Evolutionary conservation across 2,888 invertebrate species (phyloP).

Genomic region (Chironomus riparius): DNA sequence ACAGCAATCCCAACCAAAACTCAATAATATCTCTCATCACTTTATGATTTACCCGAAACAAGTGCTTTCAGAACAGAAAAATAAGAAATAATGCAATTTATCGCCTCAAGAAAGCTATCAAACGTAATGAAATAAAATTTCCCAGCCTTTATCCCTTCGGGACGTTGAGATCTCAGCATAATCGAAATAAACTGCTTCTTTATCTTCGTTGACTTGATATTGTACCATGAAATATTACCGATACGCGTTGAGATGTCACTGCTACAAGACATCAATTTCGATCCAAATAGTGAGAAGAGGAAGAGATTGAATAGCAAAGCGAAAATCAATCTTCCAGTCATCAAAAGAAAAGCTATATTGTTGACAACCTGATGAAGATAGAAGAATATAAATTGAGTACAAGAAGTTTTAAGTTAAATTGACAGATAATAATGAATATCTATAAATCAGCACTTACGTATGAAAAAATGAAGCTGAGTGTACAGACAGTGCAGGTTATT

Average conservation of each 20-base stretch:
- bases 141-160: background rate
- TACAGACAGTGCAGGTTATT: too few relatives aligned
- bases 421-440: too few relatives aligned
- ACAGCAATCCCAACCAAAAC: too few relatives aligned
- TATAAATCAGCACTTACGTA: too few relatives aligned
- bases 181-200: background rate
- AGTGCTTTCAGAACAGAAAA: background rate
- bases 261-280: background rate
- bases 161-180: background rate
- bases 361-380: background rate
- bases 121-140: background rate
- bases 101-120: background rate
- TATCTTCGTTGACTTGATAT: background rate
- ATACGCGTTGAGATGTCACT: background rate
- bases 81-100: background rate
- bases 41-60: background rate
- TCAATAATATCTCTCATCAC: too few relatives aligned
- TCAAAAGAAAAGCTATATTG: background rate
- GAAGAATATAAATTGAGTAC: too few relatives aligned
- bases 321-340: background rate
- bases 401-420: too few relatives aligned
- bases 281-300: background rate
- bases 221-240: background rate
- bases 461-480: too few relatives aligned
- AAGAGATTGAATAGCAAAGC: background rate